Conservation (phyloP, 1,140 invertebrate species). For the Drosophila bocki region DNA sequence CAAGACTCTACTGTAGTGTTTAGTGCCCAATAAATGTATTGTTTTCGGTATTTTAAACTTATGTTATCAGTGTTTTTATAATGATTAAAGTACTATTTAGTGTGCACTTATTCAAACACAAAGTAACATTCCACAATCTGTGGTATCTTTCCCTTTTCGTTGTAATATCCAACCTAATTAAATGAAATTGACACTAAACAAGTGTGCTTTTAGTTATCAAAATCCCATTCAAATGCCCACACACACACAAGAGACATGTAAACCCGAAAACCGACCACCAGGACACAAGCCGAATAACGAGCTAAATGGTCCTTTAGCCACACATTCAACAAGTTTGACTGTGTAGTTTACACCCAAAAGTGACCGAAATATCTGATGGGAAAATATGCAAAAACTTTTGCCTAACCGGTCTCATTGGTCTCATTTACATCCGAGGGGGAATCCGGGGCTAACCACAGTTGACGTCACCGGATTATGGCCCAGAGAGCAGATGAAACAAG, state of each 20-base stretch:
- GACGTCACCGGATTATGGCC: constrained; percentile 55
- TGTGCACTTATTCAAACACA: background rate
- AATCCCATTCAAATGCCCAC: constrained; percentile 23
- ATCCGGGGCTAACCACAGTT: constrained; percentile 34
- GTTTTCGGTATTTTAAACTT: background rate
- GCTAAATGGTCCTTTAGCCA: constrained; percentile 12
- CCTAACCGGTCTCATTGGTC: constrained; percentile 16
- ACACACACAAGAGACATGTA: constrained; percentile 6
- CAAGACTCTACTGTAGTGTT: background rate
- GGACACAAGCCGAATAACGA: constrained; percentile 17
- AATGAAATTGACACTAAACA: constrained; percentile 28
- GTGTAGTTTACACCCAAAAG: constrained; percentile 24
- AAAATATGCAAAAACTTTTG: constrained; percentile 71
- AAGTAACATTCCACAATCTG: background rate
- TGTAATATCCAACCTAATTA: constrained; percentile 12
- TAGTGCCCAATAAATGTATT: background rate
- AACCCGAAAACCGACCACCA: constrained; percentile 21
- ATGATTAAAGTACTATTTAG: too few species aligned
- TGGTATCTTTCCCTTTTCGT: background rate
- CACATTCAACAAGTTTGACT: constrained; percentile 49
- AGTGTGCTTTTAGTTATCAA: constrained; percentile 44
- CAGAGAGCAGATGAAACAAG: constrained; percentile 36
- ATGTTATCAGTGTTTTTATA: too few species aligned
- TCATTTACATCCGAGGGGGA: constrained; percentile 71
- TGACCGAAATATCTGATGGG: constrained; percentile 49